Evolutionary conservation across 2,888 invertebrate species (phyloP).

Genomic region (Chloroclystis v-ata): DNA sequence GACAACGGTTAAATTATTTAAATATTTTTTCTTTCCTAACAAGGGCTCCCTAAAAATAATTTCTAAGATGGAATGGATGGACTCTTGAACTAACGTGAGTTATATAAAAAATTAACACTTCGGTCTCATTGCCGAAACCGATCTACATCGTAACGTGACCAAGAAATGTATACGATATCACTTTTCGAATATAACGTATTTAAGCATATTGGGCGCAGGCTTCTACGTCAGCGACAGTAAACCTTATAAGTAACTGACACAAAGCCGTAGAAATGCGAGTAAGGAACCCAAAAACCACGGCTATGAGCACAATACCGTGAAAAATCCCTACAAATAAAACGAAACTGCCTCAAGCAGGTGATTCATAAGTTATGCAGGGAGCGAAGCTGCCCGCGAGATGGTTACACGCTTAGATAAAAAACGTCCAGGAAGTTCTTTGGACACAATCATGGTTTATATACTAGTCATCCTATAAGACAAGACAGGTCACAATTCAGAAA

Average conservation of each 20-base stretch:
- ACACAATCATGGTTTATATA: no score
- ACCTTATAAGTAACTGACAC: background rate
- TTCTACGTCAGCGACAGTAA: background rate
- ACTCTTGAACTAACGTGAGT: no score
- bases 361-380: slow-evolving; percentile 28
- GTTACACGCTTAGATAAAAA: slow-evolving; percentile 7
- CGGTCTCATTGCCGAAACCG: no score
- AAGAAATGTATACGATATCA: background rate
- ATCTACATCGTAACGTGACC: no score
- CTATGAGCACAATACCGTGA: slow-evolving; percentile 54
- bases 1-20: no score
- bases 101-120: no score
- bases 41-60: no score
- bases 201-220: no score
- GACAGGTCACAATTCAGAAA: no score
- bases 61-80: no score
- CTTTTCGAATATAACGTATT: background rate
- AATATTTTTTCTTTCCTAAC: no score
- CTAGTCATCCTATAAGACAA: no score
- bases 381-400: slow-evolving; percentile 10
- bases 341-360: slow-evolving; percentile 36
- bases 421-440: background rate
- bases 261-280: background rate
- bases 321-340: slow-evolving; percentile 62
- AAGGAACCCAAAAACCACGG: slow-evolving; percentile 8